These are phyloP conservation scores for Argyresthia albistria DNA, from an alignment of 2,888 invertebrate genomes.

Conservation along the genomic window DNA sequence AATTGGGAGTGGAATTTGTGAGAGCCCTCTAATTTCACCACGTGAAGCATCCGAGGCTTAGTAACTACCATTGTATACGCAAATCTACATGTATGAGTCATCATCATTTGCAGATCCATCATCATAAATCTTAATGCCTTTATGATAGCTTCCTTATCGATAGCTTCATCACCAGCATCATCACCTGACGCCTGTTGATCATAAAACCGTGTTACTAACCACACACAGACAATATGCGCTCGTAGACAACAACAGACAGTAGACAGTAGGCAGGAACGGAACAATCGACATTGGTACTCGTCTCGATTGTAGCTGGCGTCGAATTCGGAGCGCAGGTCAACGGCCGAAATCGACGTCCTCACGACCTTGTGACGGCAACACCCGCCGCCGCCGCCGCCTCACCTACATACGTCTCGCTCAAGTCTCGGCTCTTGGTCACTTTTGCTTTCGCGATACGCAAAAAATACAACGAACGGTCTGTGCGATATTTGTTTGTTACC, in stretches of 20 bases:
- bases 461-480: conserved; percentile 26
- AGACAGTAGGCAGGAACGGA: neutral
- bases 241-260: neutral
- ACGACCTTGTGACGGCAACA: conserved; percentile 48
- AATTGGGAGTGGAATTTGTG: no score
- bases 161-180: no score
- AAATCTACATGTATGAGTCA: no score
- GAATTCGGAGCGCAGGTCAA: conserved; percentile 32
- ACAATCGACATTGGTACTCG: neutral
- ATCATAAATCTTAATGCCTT: no score
- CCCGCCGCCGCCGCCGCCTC: conserved; percentile 26
- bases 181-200: no score
- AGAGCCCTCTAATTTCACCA: no score
- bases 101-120: no score
- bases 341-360: conserved; percentile 67
- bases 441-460: conserved; percentile 69
- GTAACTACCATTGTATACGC: no score
- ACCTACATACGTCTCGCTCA: conserved; percentile 54
- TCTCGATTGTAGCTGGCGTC: neutral
- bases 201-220: no score
- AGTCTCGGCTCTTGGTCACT: conserved; percentile 30
- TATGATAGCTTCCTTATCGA: no score
- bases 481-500: no score
- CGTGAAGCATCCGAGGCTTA: no score
- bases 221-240: neutral